Percentiles rank a stretch among this genome's conserved stretches.
Evolutionary conservation across 2,113 vertebrate species (phyloP).

Genomic region (Alectura lathami): DNA sequence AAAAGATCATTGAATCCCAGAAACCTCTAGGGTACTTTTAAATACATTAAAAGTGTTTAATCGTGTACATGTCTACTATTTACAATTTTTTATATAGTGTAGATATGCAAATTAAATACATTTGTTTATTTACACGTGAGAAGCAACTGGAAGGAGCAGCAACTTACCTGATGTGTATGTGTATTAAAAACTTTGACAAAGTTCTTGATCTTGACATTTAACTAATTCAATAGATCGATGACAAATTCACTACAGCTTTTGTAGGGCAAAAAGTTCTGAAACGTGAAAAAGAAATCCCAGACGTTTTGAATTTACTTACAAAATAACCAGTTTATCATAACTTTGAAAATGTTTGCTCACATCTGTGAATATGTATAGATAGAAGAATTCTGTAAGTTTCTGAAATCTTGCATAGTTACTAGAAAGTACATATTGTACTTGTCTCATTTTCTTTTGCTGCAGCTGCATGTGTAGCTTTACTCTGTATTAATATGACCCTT

Average conservation of each 20-base stretch:
- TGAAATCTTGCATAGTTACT: background rate
- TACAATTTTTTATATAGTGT: background rate
- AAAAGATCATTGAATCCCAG: background rate
- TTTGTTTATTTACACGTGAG: conserved; percentile 1
- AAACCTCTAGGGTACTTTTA: background rate
- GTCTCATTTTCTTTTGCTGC: background rate
- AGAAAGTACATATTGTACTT: background rate
- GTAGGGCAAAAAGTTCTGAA: background rate
- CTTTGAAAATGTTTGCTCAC: background rate
- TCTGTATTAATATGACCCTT: background rate
- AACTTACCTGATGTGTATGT: background rate
- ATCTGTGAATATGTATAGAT: background rate
- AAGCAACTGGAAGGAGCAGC: conserved; percentile 9
- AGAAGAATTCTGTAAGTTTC: background rate
- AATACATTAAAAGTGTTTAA: background rate
- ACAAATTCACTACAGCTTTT: background rate
- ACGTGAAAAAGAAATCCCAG: background rate
- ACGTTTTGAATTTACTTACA: background rate
- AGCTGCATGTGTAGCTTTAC: background rate
- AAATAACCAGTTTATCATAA: background rate
- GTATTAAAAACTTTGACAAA: background rate
- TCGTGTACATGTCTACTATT: background rate
- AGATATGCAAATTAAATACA: background rate
- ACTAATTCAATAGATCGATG: background rate
- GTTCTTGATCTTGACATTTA: conserved; percentile 39